These are phyloP conservation scores for Pachypanchax playfairii DNA, from an alignment of 2,113 vertebrate species.

Conservation along the genomic window DNA sequence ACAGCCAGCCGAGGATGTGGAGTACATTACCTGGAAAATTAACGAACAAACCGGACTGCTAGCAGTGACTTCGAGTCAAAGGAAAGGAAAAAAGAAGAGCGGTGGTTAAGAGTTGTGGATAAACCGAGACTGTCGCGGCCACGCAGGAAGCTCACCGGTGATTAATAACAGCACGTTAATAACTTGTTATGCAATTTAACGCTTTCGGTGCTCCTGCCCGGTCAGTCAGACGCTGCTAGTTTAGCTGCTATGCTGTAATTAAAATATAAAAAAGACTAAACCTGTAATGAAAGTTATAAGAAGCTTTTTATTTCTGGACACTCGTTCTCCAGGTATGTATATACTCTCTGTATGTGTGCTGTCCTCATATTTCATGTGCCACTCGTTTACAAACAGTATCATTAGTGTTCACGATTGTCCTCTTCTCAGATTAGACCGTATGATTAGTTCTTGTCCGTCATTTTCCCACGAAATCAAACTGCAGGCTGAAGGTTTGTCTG, in stretches of 20 bases:
- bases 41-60: slow-evolving; percentile 33
- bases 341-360: too few species aligned
- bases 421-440: slow-evolving; percentile 5
- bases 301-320: slow-evolving; percentile 47
- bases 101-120: slow-evolving; percentile 6
- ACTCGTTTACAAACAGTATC: slow-evolving; percentile 9
- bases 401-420: slow-evolving; percentile 53
- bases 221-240: slow-evolving; percentile 20
- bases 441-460: slow-evolving; percentile 15
- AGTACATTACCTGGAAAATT: slow-evolving; percentile 60
- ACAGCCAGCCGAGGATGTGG: slow-evolving; percentile 70
- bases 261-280: slow-evolving; percentile 25
- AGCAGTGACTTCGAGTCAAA: neutral
- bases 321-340: slow-evolving; percentile 64
- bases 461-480: slow-evolving; percentile 15
- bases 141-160: slow-evolving; percentile 25
- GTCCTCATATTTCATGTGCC: too few species aligned
- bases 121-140: slow-evolving; percentile 6
- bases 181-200: slow-evolving; percentile 72
- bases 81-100: neutral
- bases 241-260: slow-evolving; percentile 18
- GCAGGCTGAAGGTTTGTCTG: neutral
- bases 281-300: slow-evolving; percentile 29
- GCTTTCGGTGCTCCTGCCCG: slow-evolving; percentile 15
- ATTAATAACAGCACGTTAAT: slow-evolving; percentile 52